These are phyloP conservation scores for Varroa destructor DNA, from an alignment of 1,140 invertebrate species.

Conservation along the genomic window DNA sequence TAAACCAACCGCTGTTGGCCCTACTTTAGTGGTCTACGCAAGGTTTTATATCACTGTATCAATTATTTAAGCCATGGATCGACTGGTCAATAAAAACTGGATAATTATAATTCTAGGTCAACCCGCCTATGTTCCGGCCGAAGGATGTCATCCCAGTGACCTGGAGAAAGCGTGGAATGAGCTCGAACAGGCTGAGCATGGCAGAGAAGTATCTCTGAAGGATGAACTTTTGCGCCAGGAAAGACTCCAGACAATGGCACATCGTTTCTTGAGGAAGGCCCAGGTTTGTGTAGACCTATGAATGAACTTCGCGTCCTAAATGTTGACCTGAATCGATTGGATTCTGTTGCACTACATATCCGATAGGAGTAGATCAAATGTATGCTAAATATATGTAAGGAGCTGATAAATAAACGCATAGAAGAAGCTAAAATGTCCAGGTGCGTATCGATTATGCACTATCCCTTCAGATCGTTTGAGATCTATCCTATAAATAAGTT, in stretches of 20 bases:
- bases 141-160: conserved; percentile 75
- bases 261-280: conserved; percentile 87
- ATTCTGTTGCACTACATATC: neutral
- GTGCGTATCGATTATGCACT: too few species aligned
- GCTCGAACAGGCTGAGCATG: conserved; percentile 85
- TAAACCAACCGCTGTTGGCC: neutral
- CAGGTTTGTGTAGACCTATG: conserved; percentile 7
- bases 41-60: neutral
- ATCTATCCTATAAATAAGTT: too few species aligned
- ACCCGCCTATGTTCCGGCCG: conserved; percentile 70
- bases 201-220: conserved; percentile 75
- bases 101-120: conserved; percentile 47
- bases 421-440: too few species aligned
- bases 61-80: neutral
- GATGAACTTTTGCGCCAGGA: conserved; percentile 84
- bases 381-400: too few species aligned
- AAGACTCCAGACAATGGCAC: conserved; percentile 80
- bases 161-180: conserved; percentile 81
- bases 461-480: too few species aligned
- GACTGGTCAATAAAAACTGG: too few species aligned
- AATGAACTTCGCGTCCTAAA: conserved; percentile 11
- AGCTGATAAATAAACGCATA: too few species aligned
- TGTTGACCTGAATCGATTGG: neutral
- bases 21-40: neutral
- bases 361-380: neutral